A percentile compares a stretch with the other conserved stretches of the same genome.
Conservation (phyloP, 2,797 vertebrate species). For the Microctenopoma stevenorrisi region DNA sequence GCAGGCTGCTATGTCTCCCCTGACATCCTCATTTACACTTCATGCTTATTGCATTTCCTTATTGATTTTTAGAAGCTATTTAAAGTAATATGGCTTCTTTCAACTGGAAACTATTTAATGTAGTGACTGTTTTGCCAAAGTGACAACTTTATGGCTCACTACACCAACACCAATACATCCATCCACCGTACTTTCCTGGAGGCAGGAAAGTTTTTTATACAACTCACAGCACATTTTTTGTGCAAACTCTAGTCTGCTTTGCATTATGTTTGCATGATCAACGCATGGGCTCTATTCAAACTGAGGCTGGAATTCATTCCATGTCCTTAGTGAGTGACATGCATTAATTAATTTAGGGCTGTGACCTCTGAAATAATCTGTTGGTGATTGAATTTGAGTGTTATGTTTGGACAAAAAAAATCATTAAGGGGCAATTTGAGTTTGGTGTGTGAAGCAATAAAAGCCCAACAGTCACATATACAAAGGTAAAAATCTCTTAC, state of each 20-base stretch:
- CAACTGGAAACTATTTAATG: constrained; percentile 53
- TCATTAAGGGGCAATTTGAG: constrained; percentile 2
- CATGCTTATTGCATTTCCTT: constrained; percentile 38
- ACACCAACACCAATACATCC: constrained; percentile 36
- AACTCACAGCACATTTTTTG: constrained; percentile 28
- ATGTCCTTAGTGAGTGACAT: constrained; percentile 35
- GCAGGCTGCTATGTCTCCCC: constrained; percentile 39
- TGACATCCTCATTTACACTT: constrained; percentile 51
- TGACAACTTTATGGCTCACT: constrained; percentile 52
- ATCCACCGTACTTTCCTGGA: constrained; percentile 18
- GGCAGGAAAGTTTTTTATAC: constrained; percentile 18
- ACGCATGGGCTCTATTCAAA: constrained; percentile 39
- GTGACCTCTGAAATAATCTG: constrained; percentile 4
- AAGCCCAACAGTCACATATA: background rate
- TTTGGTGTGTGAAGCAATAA: background rate
- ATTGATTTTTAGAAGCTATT: constrained; percentile 47
- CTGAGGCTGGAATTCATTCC: constrained; percentile 37
- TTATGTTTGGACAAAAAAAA: background rate
- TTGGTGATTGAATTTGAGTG: background rate
- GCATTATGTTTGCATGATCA: constrained; percentile 53
- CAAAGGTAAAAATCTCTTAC: background rate
- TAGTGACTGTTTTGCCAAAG: constrained; percentile 34
- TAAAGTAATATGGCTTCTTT: constrained; percentile 42
- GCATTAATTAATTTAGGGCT: constrained; percentile 41
- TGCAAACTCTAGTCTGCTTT: constrained; percentile 36